These are phyloP conservation scores for Sminthurides bifidus DNA, from an alignment of 1,140 invertebrate genomes.

Conservation along the genomic window DNA sequence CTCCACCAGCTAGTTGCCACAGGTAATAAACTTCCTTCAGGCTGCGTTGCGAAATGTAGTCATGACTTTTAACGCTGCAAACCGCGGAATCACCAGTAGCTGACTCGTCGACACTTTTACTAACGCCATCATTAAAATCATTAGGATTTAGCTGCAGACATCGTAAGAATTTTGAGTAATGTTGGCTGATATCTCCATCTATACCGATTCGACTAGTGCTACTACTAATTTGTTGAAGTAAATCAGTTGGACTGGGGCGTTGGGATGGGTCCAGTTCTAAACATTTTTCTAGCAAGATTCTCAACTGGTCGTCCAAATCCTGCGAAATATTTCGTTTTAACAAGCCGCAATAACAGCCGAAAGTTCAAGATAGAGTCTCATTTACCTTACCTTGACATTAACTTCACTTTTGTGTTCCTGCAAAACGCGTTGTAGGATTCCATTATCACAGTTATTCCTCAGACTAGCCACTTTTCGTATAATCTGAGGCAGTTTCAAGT, in stretches of 20 bases:
- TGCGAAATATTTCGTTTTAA: not conserved
- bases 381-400: conserved; percentile 46
- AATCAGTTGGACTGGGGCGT: conserved; percentile 21
- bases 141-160: no score
- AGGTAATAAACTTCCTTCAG: conserved; percentile 79
- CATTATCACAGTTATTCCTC: conserved; percentile 43
- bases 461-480: conserved; percentile 62
- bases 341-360: not conserved
- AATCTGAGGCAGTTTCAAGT: conserved; percentile 56
- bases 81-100: not conserved
- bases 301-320: conserved; percentile 13
- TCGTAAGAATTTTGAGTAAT: no score
- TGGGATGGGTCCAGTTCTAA: conserved; percentile 27
- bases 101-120: not conserved
- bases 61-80: not conserved
- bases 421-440: conserved; percentile 59
- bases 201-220: no score
- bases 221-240: no score
- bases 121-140: no score
- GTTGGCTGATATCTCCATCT: no score
- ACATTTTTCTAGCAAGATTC: conserved; percentile 31
- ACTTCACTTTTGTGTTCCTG: conserved; percentile 60
- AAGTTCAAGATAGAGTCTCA: not conserved
- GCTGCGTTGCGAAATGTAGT: conserved; percentile 37
- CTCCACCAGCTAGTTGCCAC: conserved; percentile 90